Evolutionary conservation across 2,113 vertebrate genomes (phyloP), one percentile per base, ranked within the genome.

Genomic region (Melanerpes aurifrons): DNA sequence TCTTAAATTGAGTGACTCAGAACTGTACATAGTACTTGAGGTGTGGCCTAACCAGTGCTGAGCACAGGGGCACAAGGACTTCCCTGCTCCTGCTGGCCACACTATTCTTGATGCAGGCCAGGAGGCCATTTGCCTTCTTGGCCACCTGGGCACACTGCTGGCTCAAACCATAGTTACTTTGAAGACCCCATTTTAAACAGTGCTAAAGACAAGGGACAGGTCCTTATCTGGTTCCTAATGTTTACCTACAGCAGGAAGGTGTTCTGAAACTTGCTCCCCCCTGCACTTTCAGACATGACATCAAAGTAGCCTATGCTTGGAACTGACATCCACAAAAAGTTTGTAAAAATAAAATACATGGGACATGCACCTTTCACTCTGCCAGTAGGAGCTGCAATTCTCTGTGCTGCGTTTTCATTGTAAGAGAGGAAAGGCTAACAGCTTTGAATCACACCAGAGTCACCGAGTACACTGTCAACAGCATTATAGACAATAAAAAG

Each of bases 401-500:
- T 61, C 56, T 11, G 16, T 0, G 2, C 13, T 45, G 14, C 32
- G 19, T 8, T 61, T 61, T 40, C 47, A 32, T n/a, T 62, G 5
- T 18, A 50, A 47, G 47, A 71, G 18, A 57, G 67, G 24, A 68
- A 13, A 40, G 11, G 26, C 16, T 74, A 77, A 64, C 20, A 54
- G 32, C 61, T 89, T 31, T 81, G 45, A 92, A 93, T 81, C 47
- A 72, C 2, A 35, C 15, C 37, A 54, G 53, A 18, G 28, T 53
- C 61, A 66, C 1, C 3, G 5, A 82, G 40, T 47, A 50, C 50
- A 43, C 18, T 2, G 13, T 67, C 68, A 59, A 85, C 7, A 83
- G 66, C 80, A 79, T 25, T 53, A 68, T 1, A 53, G 47, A 89
- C 37, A 80, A 86, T 56, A 85, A 92, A 84, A 93, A 74, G 28